Base-by-base conservation (phyloP, 1,140 invertebrate species). In the Megalopta genalis region DNA sequence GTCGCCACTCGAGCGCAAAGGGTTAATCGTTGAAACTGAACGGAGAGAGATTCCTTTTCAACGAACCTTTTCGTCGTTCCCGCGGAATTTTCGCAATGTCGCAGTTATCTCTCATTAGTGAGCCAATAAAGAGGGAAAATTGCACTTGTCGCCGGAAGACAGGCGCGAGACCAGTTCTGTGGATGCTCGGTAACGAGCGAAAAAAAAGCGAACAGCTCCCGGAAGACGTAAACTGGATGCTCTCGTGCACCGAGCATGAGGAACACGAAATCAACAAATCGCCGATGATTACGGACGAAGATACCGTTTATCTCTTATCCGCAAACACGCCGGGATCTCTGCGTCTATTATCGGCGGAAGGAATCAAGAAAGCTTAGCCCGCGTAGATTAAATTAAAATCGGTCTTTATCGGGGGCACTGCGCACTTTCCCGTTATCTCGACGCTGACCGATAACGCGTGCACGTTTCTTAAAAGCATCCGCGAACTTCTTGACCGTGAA, bases 391-490 rank as follows among this genome's bases (percentile, higher is more conserved):
- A 80, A 80, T 71, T 83, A 77, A 85, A 88, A 87, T 86, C 79
- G 86, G 82, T 86, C 73, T 76, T 77, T 80, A 87, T 69, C 82
- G 83, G 80, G 76, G 77, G 70, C 72, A 84, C 81, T 88, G 84
- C 82, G 82, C 80, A 81, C 82, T 87, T 52, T 85, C 81, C 5
- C 46, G 59, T 79, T 79, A 80, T 66, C 66, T 59, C 37, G 18
- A 46, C 7, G 25, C 49, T 64, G 46, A 67, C 69, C 63, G 77
- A 74, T 79, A 79, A 60, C 39, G 46, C 42, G 42, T 27, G 5
- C 27, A 18, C 14, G 37, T 46, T 49, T 25, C 25, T 46, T n/a
- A 14, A 6, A 60, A 18, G 1, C 46, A 76, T 60, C 8, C 52
- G 64, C 73, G 37, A 74, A 39, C 42, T 9, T 4, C 68, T 39